A percentile compares a stretch with the other conserved stretches of the same genome.
phyloP scores from a whole-genome alignment of 2,113 vertebrate genomes.

The Meles meles region DNA sequence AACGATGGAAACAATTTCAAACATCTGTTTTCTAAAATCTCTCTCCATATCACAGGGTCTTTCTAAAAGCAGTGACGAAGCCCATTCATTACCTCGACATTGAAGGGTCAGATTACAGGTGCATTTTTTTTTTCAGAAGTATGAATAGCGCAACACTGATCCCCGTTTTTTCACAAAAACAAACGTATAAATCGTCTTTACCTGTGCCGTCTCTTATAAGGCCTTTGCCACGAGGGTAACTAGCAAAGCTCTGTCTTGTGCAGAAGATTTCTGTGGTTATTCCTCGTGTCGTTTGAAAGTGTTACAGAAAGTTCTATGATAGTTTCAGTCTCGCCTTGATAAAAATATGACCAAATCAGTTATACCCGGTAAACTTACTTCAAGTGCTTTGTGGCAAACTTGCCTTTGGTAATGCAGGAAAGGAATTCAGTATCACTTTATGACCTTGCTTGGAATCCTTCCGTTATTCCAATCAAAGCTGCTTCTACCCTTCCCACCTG shows the following conservation, averaged over 20 bases:
- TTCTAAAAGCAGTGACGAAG: background rate
- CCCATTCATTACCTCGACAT: background rate
- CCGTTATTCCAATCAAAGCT: background rate
- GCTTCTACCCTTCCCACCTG: accelerated
- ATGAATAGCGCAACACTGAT: background rate
- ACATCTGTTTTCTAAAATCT: background rate
- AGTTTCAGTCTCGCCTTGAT: background rate
- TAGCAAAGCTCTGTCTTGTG: background rate
- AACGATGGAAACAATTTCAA: background rate
- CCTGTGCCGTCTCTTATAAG: background rate
- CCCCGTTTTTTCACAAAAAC: background rate
- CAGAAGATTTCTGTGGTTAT: background rate
- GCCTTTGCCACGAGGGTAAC: background rate
- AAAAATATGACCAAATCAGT: background rate
- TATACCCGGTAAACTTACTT: background rate
- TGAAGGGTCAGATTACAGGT: background rate
- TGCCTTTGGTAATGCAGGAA: too few relatives aligned
- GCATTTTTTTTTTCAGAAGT: background rate
- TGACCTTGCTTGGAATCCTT: background rate
- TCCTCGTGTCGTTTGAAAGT: background rate
- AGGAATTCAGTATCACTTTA: background rate
- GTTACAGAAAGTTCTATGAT: background rate
- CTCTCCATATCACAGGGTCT: background rate
- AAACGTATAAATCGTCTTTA: background rate
- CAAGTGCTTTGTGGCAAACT: background rate